Evolutionary conservation across 1,140 invertebrate species (phyloP), one percentile per base, ranked within the genome.

Genomic region (Colletes gigas): DNA sequence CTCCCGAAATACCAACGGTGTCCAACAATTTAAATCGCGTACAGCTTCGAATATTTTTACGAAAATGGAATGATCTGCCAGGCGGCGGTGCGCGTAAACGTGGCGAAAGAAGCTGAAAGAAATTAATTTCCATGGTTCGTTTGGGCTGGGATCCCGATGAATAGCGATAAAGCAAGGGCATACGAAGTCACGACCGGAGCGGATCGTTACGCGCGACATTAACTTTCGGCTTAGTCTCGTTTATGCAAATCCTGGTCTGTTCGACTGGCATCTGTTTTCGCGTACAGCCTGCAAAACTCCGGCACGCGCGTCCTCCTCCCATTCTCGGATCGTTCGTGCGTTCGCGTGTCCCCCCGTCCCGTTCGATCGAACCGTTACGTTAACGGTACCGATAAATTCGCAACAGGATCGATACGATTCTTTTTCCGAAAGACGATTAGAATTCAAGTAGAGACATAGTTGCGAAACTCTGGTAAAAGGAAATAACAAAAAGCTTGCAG

Each of bases 161-260:
- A 89, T 88, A 89, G 88, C 87, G 83, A 89, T 87, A 88, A 87
- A 86, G 70, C 78, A 77, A 77, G 78, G 71, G 79, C 84, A 82
- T 84, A 79, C 71, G 80, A 86, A 73, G 71, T 69, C 65, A 69
- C 59, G 9, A 59, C 72, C 80, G 62, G 65, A 81, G 70, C 76
- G 67, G 81, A 87, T 89, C 86, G 78, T 89, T 89, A 89, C 86
- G 85, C 84, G 78, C 78, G 69, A 81, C 84, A 88, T 90, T 90
- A 91, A 89, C 87, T 89, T 87, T 84, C 84, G 71, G 88, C 88
- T 90, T 88, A 89, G 88, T 84, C 86, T 85, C 86, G 76, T 90
- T 91, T 91, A 92, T 91, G 90, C 88, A 91, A 91, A 92, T 92
- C 83, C 83, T 59, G 57, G 47, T 39, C 12, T 39, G 59, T 39